A percentile compares a stretch with the other conserved stretches of the same genome.
phyloP scores from a whole-genome alignment of 2,113 vertebrate genomes.

The Tragelaphus imberbis region DNA sequence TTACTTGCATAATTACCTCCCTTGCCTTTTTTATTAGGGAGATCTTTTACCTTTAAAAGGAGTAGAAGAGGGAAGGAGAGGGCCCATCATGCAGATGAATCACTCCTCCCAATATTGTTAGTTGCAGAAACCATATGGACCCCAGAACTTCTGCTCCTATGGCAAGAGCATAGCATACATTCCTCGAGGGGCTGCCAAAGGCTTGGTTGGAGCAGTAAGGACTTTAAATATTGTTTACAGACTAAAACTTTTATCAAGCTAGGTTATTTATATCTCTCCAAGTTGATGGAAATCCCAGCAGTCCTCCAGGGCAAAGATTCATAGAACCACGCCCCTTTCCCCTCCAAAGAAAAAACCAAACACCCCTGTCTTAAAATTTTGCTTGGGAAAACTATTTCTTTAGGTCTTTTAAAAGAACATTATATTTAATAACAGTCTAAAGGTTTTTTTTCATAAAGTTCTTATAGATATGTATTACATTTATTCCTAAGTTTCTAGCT shows the following conservation, averaged over 20 bases:
- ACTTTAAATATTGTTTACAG: neutral
- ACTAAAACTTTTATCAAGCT: neutral
- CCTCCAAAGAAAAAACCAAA: neutral
- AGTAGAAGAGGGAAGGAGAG: neutral
- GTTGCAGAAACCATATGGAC: neutral
- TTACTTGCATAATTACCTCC: neutral
- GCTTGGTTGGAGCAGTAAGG: neutral
- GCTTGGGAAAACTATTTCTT: neutral
- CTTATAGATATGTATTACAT: neutral
- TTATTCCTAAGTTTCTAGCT: neutral
- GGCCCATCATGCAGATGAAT: neutral
- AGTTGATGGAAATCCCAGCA: neutral
- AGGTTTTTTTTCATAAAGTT: neutral
- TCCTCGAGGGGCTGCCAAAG: neutral
- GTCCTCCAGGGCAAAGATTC: neutral
- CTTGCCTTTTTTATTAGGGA: neutral
- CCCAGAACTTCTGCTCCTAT: neutral
- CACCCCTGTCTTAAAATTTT: neutral
- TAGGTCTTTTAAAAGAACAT: neutral
- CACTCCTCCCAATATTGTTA: neutral
- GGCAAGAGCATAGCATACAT: neutral
- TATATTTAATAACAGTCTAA: neutral
- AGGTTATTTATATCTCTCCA: neutral
- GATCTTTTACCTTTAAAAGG: neutral
- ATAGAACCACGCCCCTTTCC: neutral